Evolutionary conservation across 2,797 vertebrate species (phyloP).

Genomic region (Danionella dracula): DNA sequence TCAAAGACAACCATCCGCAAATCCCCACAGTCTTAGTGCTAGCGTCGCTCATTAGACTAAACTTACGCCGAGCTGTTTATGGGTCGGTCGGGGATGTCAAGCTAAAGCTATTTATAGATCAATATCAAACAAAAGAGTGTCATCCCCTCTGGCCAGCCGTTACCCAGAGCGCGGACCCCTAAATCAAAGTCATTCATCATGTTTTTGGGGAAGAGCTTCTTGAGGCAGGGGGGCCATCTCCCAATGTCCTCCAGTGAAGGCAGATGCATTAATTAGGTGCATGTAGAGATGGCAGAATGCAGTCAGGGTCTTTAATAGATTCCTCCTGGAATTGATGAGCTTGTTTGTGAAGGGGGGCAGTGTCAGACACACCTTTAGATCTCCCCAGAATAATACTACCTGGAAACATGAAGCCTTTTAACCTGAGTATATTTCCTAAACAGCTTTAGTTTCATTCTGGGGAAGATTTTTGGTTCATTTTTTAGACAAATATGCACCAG

Average conservation of each 20-base stretch:
- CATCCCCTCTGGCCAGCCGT: conserved; percentile 47
- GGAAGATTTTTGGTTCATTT: conserved; percentile 16
- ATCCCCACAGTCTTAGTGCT: conserved; percentile 38
- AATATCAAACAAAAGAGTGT: conserved; percentile 54
- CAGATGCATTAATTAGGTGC: conserved; percentile 72
- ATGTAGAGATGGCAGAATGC: conserved; percentile 63
- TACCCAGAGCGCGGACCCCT: conserved; percentile 45
- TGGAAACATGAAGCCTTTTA: conserved; percentile 28
- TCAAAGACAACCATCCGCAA: conserved; percentile 38
- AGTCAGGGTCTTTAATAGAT: conserved; percentile 63
- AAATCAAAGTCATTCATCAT: conserved; percentile 69
- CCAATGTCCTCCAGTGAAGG: conserved; percentile 61
- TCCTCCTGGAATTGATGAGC: conserved; percentile 66
- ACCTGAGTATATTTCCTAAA: conserved; percentile 9
- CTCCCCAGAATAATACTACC: conserved; percentile 28
- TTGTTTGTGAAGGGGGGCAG: conserved; percentile 37
- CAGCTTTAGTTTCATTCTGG: neutral
- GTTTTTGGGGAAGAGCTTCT: conserved; percentile 43
- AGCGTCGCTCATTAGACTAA: conserved; percentile 42
- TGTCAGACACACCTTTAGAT: conserved; percentile 35
- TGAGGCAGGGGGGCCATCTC: conserved; percentile 43
- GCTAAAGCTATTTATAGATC: conserved; percentile 53
- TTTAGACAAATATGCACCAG: conserved; percentile 30
- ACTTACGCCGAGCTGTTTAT: conserved; percentile 46
- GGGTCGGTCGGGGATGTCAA: conserved; percentile 45